Conservation (phyloP, 2,888 invertebrate genomes). For the Podotricha telesiphe region DNA sequence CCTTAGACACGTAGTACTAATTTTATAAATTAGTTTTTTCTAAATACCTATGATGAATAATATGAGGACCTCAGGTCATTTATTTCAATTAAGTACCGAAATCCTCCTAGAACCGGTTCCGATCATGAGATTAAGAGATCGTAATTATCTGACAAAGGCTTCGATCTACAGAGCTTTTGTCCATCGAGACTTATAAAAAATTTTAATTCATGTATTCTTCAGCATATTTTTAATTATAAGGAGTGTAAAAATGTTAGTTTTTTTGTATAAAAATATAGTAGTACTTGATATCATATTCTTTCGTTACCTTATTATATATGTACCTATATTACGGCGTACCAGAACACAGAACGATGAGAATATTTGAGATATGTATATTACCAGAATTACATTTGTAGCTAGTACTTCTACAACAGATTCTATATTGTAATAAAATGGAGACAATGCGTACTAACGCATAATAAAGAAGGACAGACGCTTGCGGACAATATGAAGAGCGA, state of each 20-base stretch:
- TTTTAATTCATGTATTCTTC: background rate
- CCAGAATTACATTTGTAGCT: background rate
- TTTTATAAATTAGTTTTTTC: slow-evolving; percentile 1
- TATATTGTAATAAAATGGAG: slow-evolving; percentile 18
- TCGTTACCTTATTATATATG: background rate
- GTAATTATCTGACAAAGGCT: slow-evolving; percentile 36
- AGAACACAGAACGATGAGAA: background rate
- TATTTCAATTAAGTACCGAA: slow-evolving; percentile 36
- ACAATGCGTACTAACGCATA: slow-evolving; percentile 41
- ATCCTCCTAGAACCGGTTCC: slow-evolving; percentile 36
- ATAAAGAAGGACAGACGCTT: slow-evolving; percentile 62
- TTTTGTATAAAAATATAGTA: background rate
- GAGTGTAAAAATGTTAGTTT: background rate
- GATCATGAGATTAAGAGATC: slow-evolving; percentile 33
- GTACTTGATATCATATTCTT: background rate
- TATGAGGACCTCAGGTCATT: slow-evolving; percentile 28
- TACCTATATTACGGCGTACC: background rate
- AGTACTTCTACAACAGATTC: background rate
- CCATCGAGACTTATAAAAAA: slow-evolving; percentile 20
- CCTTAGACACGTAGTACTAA: background rate
- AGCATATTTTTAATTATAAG: background rate
- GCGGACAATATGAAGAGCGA: slow-evolving; percentile 67
- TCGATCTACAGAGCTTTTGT: slow-evolving; percentile 23
- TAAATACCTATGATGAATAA: no score
- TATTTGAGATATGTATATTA: background rate